Conservation (phyloP, 1,140 invertebrate species). For the Thaumatotibia leucotreta region DNA sequence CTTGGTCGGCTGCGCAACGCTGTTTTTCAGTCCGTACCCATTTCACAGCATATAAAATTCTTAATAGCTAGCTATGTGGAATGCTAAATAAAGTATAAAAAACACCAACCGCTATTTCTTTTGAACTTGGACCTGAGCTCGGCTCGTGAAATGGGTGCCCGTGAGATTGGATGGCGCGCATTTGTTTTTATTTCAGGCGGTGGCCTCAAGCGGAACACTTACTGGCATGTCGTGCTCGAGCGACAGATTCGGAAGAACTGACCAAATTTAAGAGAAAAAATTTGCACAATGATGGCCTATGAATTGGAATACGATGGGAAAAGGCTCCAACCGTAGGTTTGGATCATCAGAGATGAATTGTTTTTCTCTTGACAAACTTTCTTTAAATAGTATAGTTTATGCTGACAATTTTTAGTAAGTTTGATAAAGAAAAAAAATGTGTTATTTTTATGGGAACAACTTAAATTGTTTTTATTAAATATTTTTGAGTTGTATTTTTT, state of each 20-base stretch:
- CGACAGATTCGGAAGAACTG: background rate
- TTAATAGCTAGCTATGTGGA: too few species aligned
- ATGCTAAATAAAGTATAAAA: too few species aligned
- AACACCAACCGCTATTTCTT: background rate
- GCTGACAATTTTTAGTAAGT: too few species aligned
- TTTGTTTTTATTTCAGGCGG: slow-evolving; percentile 8
- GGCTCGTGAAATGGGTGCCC: slow-evolving; percentile 1
- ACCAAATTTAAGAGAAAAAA: background rate
- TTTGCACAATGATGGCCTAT: background rate
- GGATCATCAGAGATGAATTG: background rate
- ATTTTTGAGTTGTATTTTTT: too few species aligned
- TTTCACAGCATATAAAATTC: too few species aligned
- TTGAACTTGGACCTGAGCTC: background rate
- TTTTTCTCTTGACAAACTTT: too few species aligned
- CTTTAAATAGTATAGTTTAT: too few species aligned
- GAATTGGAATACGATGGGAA: background rate
- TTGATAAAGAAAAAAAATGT: too few species aligned
- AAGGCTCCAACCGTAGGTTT: background rate
- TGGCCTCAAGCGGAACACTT: background rate
- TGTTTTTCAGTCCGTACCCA: too few species aligned
- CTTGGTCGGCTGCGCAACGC: too few species aligned
- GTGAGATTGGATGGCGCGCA: slow-evolving; percentile 9
- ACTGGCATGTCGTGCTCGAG: background rate
- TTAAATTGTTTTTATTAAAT: too few species aligned
- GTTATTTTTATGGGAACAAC: too few species aligned